Percentiles rank a stretch among this genome's conserved stretches.
Evolutionary conservation across 2,113 vertebrate species (phyloP).

Genomic region (Pachycephala philippinensis): DNA sequence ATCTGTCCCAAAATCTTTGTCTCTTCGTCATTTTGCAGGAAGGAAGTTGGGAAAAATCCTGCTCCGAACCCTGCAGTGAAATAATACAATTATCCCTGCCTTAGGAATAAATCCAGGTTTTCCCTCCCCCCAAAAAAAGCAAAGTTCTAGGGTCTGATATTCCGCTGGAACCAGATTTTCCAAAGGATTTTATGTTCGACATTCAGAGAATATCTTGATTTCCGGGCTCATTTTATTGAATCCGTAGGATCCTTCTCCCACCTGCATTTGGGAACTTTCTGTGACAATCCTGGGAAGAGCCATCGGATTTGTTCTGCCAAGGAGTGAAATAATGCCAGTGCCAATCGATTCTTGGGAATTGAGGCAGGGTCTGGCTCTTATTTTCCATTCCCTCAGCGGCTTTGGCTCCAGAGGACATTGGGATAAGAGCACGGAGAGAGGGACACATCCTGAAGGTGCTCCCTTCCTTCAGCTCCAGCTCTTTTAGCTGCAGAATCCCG

Average conservation of each 20-base stretch:
- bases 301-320: not conserved
- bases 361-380: not conserved
- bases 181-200: not conserved
- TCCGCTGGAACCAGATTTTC: not conserved
- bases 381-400: not conserved
- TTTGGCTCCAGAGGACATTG: not conserved
- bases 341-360: not conserved
- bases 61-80: not conserved
- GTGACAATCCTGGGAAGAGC: not conserved
- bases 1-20: not conserved
- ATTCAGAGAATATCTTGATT: not conserved
- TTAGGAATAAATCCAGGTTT: not conserved
- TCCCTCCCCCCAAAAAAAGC: rapidly evolving
- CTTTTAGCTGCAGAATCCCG: not conserved
- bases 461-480: not conserved
- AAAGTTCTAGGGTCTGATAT: not conserved
- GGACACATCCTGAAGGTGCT: not conserved
- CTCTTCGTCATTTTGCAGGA: not conserved
- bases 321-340: not conserved
- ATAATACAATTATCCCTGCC: not conserved
- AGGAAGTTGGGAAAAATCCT: not conserved
- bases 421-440: not conserved
- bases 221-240: not conserved
- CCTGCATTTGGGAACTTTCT: rapidly evolving
- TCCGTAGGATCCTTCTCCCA: not conserved